phyloP scores from a whole-genome alignment of 2,888 invertebrate genomes.

The Teleogryllus oceanicus region DNA sequence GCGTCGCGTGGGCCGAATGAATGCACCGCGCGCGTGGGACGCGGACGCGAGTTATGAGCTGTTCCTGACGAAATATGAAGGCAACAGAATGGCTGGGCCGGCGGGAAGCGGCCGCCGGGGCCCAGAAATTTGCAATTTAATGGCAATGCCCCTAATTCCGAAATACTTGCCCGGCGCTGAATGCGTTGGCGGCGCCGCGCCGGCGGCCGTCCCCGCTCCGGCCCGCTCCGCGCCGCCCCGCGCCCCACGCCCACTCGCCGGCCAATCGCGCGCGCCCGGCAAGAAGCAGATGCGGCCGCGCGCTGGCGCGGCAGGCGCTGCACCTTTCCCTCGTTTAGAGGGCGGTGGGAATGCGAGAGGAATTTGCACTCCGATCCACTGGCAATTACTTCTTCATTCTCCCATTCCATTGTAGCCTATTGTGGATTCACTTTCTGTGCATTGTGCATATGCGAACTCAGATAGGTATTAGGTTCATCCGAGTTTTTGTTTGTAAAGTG shows the following conservation, averaged over 20 bases:
- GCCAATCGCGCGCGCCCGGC: not conserved
- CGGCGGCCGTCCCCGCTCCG: not conserved
- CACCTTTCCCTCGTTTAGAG: not conserved
- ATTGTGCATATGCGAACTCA: too few relatives aligned
- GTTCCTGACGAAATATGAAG: conserved; percentile 10
- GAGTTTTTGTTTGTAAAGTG: too few relatives aligned
- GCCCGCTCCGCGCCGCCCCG: not conserved
- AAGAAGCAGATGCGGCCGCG: not conserved
- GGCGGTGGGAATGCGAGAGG: not conserved
- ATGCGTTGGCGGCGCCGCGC: not conserved
- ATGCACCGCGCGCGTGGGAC: not conserved
- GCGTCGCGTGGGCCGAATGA: not conserved
- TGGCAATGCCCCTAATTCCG: conserved; percentile 18
- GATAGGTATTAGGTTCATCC: too few relatives aligned
- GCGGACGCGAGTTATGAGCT: conserved; percentile 1
- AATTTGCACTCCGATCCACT: too few relatives aligned
- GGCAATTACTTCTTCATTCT: too few relatives aligned
- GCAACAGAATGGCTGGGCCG: not conserved
- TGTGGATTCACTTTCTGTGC: too few relatives aligned
- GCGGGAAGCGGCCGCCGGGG: not conserved
- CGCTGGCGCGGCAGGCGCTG: not conserved
- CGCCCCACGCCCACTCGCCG: not conserved
- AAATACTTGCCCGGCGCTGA: not conserved
- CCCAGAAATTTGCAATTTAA: conserved; percentile 10
- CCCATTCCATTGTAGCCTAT: too few relatives aligned